A percentile compares a stretch with the other conserved stretches of the same genome.
Conservation (phyloP, 2,797 vertebrate species). For the Gobionotothen gibberifrons region DNA sequence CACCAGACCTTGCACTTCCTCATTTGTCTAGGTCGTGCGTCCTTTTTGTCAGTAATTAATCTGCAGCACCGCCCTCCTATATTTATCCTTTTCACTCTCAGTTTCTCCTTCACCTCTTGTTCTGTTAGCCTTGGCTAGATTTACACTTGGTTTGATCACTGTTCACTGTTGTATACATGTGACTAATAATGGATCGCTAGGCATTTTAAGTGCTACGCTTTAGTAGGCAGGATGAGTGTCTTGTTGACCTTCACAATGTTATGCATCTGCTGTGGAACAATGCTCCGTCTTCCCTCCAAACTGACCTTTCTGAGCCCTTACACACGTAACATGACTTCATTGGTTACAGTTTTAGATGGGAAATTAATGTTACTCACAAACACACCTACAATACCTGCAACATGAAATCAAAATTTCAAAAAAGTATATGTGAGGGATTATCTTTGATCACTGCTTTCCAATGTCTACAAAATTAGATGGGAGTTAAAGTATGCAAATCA, state of each 20-base stretch:
- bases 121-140: constrained; percentile 72
- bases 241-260: constrained; percentile 80
- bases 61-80: constrained; percentile 72
- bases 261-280: constrained; percentile 72
- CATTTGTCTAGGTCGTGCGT: constrained; percentile 80
- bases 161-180: constrained; percentile 56
- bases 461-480: constrained; percentile 52
- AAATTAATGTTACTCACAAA: constrained; percentile 42
- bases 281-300: constrained; percentile 53
- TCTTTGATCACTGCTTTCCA: constrained; percentile 45
- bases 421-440: constrained; percentile 27
- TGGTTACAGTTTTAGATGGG: constrained; percentile 43
- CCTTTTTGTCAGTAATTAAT: constrained; percentile 84
- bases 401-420: constrained; percentile 28
- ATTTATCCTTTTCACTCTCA: constrained; percentile 73
- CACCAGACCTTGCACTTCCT: constrained; percentile 78
- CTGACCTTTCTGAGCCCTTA: constrained; percentile 66
- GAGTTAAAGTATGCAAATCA: constrained; percentile 67
- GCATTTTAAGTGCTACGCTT: constrained; percentile 67
- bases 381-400: not conserved
- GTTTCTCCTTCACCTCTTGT: constrained; percentile 80
- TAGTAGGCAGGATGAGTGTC: constrained; percentile 63
- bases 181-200: constrained; percentile 66
- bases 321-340: constrained; percentile 50
- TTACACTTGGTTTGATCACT: constrained; percentile 72